Evolutionary conservation across 2,797 vertebrate species (phyloP).

Genomic region (Silurus aristotelis): DNA sequence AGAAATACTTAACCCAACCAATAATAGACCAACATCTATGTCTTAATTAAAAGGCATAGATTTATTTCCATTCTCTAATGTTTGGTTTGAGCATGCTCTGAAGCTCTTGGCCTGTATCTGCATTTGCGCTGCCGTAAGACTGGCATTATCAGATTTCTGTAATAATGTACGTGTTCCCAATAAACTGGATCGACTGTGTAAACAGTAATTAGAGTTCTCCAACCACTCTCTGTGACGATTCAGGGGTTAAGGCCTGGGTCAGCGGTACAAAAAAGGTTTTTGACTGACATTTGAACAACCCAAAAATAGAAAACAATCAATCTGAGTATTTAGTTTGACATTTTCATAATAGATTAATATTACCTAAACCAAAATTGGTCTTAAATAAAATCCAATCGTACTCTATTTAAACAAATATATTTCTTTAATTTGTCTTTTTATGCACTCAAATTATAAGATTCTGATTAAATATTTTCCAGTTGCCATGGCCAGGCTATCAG

Average conservation of each 20-base stretch:
- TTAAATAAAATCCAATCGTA: background rate
- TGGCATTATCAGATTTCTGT: no score
- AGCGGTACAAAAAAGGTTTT: background rate
- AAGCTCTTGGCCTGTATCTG: background rate
- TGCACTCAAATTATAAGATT: background rate
- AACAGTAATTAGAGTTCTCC: conserved; percentile 3
- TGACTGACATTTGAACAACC: background rate
- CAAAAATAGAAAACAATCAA: background rate
- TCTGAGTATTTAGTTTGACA: background rate
- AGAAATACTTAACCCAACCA: background rate
- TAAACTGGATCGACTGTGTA: background rate
- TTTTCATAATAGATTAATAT: conserved; percentile 1
- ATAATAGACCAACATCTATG: background rate
- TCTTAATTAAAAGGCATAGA: background rate
- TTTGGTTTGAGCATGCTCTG: background rate
- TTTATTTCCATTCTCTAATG: background rate
- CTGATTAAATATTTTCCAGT: conserved; percentile 65
- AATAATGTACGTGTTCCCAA: background rate
- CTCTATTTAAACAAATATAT: background rate
- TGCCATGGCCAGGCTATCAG: conserved; percentile 96
- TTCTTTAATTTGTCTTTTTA: background rate
- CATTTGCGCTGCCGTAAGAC: background rate
- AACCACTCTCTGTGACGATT: background rate
- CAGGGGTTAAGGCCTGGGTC: background rate
- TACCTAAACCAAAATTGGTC: background rate